phyloP scores from a whole-genome alignment of 1,140 invertebrate genomes.

The Drosophila nigromelanica region DNA sequence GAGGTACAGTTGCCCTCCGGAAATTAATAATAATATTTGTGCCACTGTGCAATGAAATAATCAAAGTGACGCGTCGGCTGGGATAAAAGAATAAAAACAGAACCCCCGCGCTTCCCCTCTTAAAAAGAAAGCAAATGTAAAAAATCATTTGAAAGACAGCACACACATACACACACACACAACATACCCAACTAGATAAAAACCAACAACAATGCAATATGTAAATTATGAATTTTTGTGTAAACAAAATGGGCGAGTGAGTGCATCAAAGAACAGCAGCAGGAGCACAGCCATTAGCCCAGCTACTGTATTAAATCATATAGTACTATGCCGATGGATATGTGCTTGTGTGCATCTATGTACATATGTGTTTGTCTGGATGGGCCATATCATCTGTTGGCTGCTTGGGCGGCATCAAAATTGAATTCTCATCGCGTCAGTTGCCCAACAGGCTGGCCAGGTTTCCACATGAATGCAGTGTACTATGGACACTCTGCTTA shows the following conservation, averaged over 20 bases:
- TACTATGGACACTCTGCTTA: constrained; percentile 69
- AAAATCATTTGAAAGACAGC: constrained; percentile 71
- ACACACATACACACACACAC: no score
- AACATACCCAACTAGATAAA: constrained; percentile 32
- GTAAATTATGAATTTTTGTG: constrained; percentile 81
- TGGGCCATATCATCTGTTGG: constrained; percentile 27
- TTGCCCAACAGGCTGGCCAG: constrained; percentile 62
- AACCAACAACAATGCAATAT: constrained; percentile 71
- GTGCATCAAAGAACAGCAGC: constrained; percentile 75
- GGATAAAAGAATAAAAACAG: constrained; percentile 64
- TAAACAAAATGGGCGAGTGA: constrained; percentile 69
- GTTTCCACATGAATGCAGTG: constrained; percentile 48
- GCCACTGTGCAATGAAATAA: constrained; percentile 13
- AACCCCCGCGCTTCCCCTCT: constrained; percentile 2
- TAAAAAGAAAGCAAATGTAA: constrained; percentile 69
- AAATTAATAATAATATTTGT: constrained; percentile 20
- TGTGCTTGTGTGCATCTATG: neutral
- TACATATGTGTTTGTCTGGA: neutral
- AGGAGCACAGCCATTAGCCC: constrained; percentile 63
- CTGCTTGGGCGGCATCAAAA: constrained; percentile 74
- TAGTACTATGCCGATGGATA: constrained; percentile 7
- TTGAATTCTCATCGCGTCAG: constrained; percentile 73
- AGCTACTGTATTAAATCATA: constrained; percentile 79
- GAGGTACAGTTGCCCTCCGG: constrained; percentile 61
- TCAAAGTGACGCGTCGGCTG: constrained; percentile 53